Conservation (phyloP, 2,797 vertebrate species). For the Poecilia velifera region DNA sequence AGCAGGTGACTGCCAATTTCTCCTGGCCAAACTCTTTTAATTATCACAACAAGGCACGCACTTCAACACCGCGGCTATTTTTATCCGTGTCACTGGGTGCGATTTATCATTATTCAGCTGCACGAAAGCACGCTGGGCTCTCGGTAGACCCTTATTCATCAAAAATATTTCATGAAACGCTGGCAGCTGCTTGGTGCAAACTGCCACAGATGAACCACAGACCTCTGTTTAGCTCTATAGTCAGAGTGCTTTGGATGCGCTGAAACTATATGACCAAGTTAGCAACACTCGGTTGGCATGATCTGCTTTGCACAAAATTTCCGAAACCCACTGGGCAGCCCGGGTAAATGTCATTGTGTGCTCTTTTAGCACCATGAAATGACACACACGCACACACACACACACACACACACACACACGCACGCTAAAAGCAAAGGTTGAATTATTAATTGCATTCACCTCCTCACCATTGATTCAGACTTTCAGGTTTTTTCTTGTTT, state of each 20-base stretch:
- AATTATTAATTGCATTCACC: background rate
- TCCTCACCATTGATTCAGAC: background rate
- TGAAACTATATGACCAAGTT: background rate
- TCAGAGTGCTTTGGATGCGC: background rate
- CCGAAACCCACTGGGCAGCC: constrained; percentile 7
- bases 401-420: background rate
- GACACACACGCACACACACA: background rate
- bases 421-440: constrained; percentile 1
- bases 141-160: background rate
- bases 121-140: background rate
- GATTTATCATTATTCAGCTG: constrained; percentile 3
- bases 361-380: constrained; percentile 27
- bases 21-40: constrained; percentile 55
- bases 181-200: background rate
- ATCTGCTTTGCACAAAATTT: constrained; percentile 23
- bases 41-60: constrained; percentile 39
- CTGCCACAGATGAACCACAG: background rate
- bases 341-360: constrained; percentile 29
- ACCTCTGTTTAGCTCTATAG: background rate
- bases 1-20: constrained; percentile 61
- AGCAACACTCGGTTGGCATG: constrained; percentile 8
- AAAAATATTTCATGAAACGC: constrained; percentile 8
- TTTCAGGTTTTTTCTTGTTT: background rate
- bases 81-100: background rate
- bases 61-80: constrained; percentile 50